Conservation (phyloP, 1,140 invertebrate genomes). For the Drosophila melanica region DNA sequence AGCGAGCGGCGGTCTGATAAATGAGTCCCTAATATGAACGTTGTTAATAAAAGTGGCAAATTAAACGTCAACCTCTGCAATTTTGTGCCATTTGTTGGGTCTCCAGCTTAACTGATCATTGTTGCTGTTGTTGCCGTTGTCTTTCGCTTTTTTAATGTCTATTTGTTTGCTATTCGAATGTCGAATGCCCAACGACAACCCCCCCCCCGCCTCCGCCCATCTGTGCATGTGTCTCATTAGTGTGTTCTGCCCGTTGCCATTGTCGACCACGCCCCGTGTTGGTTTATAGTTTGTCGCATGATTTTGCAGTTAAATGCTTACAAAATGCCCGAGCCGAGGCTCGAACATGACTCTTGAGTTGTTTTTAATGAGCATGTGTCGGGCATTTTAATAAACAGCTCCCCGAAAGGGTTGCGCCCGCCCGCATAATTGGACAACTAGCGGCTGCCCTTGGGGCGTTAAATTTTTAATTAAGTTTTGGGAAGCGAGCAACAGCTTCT, state of each 20-base stretch:
- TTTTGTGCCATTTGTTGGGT: slow-evolving; percentile 72
- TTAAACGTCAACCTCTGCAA: slow-evolving; percentile 81
- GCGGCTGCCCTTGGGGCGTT: slow-evolving; percentile 7
- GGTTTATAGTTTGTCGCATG: slow-evolving; percentile 82
- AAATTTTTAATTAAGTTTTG: slow-evolving; percentile 71
- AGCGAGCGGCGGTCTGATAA: slow-evolving; percentile 60
- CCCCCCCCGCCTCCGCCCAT: slow-evolving; percentile 1
- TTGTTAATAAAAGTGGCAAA: slow-evolving; percentile 82
- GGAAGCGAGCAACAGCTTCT: slow-evolving; percentile 7
- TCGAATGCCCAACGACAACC: slow-evolving; percentile 55
- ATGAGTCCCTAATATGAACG: slow-evolving; percentile 81
- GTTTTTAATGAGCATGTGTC: slow-evolving; percentile 72
- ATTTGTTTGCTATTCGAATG: slow-evolving; percentile 73
- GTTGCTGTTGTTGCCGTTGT: slow-evolving; percentile 58
- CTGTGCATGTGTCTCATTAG: slow-evolving; percentile 68
- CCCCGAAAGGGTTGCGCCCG: slow-evolving; percentile 22
- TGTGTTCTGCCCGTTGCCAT: slow-evolving; percentile 40
- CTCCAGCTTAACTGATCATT: slow-evolving; percentile 1
- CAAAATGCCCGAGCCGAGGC: slow-evolving; percentile 53
- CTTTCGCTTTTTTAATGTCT: slow-evolving; percentile 72
- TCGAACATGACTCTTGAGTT: slow-evolving; percentile 73
- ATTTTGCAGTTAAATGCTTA: slow-evolving; percentile 81
- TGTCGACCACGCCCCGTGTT: slow-evolving; percentile 58
- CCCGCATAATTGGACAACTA: slow-evolving; percentile 44
- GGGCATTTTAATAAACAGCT: slow-evolving; percentile 69